Conservation (phyloP, 2,113 vertebrate species). For the Suncus etruscus region DNA sequence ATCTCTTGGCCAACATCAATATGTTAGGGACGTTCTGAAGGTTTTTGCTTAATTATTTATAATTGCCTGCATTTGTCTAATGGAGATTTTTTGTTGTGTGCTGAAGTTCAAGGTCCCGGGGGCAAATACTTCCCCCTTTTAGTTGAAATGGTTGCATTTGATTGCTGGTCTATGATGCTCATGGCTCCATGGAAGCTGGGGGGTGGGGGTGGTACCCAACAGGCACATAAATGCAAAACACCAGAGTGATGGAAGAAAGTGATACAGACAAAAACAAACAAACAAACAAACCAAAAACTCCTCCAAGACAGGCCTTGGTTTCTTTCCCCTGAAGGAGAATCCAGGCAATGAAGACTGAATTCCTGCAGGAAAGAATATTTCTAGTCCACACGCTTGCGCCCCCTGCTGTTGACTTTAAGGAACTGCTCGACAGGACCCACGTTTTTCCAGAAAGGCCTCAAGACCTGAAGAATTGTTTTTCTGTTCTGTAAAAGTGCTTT, state of each 20-base stretch:
- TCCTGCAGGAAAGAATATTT: neutral
- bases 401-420: neutral
- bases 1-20: constrained; percentile 54
- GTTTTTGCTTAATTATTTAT: constrained; percentile 78
- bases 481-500: neutral
- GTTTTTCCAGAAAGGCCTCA: neutral
- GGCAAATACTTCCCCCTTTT: neutral
- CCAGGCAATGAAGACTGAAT: neutral
- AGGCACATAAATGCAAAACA: neutral
- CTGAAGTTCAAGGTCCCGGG: constrained; percentile 64
- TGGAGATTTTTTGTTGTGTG: constrained; percentile 31
- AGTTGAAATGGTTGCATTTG: neutral
- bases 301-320: neutral
- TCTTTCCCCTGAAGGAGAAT: constrained; percentile 3
- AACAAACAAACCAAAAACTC: neutral
- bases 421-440: neutral
- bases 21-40: constrained; percentile 63
- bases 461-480: neutral
- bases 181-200: constrained; percentile 10
- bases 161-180: neutral
- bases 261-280: neutral
- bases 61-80: constrained; percentile 54
- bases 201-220: neutral
- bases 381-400: neutral
- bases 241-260: rapidly evolving